Evolutionary conservation across 2,113 vertebrate species (phyloP).

Genomic region (Bufo gargarizans): DNA sequence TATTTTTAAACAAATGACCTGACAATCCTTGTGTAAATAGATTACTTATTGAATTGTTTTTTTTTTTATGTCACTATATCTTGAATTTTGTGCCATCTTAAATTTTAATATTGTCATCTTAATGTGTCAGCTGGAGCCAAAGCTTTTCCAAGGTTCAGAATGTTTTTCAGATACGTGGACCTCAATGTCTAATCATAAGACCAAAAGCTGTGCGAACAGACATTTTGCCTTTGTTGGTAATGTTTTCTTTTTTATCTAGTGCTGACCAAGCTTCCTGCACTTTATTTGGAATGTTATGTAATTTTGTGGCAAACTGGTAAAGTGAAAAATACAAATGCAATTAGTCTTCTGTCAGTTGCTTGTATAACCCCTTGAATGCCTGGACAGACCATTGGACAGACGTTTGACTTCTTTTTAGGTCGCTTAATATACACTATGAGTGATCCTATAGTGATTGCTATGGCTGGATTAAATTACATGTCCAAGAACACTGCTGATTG

Average conservation of each 20-base stretch:
- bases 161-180: constrained; percentile 34
- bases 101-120: constrained; percentile 55
- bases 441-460: background rate
- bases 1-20: constrained; percentile 80
- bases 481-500: background rate
- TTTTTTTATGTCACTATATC: constrained; percentile 64
- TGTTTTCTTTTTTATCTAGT: constrained; percentile 49
- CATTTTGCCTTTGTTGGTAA: constrained; percentile 53
- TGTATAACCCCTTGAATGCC: constrained; percentile 16
- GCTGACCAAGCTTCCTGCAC: constrained; percentile 51
- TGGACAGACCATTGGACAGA: constrained; percentile 4
- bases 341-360: constrained; percentile 15
- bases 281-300: constrained; percentile 48
- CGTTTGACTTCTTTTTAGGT: background rate
- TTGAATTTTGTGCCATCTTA: constrained; percentile 73
- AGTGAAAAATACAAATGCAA: constrained; percentile 43
- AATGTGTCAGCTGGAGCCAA: constrained; percentile 32
- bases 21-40: constrained; percentile 71
- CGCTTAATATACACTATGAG: background rate
- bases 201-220: constrained; percentile 42
- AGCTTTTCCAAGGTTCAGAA: constrained; percentile 33
- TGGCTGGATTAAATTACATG: background rate
- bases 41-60: constrained; percentile 66
- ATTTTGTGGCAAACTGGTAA: constrained; percentile 46
- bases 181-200: constrained; percentile 39